Evolutionary conservation across 2,797 vertebrate genomes (phyloP).

Genomic region (Sebastes trivittatus): DNA sequence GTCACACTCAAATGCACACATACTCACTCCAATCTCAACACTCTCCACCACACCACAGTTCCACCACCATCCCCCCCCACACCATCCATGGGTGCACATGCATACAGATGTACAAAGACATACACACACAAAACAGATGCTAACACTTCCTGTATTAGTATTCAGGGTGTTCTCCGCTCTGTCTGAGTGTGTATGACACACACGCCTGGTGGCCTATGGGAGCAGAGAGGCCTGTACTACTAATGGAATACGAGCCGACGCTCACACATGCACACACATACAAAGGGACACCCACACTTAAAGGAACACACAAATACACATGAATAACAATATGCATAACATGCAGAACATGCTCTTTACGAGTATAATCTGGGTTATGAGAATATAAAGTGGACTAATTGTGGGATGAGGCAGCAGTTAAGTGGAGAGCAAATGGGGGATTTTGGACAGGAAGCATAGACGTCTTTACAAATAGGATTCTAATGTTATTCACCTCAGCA

Average conservation of each 20-base stretch:
- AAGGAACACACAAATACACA: constrained; percentile 10
- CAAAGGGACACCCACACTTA: neutral
- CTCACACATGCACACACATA: neutral
- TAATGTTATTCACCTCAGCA: constrained; percentile 70
- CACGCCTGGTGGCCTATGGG: constrained; percentile 41
- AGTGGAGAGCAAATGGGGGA: constrained; percentile 36
- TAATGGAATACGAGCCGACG: constrained; percentile 46
- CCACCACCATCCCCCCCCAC: neutral
- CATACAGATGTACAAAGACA: constrained; percentile 54
- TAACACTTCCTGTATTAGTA: constrained; percentile 59
- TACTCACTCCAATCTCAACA: constrained; percentile 32
- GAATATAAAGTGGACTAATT: constrained; percentile 57
- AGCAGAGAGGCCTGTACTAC: constrained; percentile 51
- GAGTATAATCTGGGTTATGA: constrained; percentile 36
- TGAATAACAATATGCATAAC: neutral
- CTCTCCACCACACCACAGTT: constrained; percentile 36
- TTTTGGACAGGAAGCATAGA: constrained; percentile 49
- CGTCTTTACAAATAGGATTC: constrained; percentile 72
- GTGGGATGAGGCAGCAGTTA: constrained; percentile 28
- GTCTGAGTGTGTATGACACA: constrained; percentile 48
- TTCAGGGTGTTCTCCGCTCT: constrained; percentile 48
- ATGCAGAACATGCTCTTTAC: neutral
- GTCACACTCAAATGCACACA: constrained; percentile 56
- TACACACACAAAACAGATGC: constrained; percentile 23
- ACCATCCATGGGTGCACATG: constrained; percentile 1